Conservation (phyloP, 2,888 invertebrate species). For the Strigamia transsilvanica region DNA sequence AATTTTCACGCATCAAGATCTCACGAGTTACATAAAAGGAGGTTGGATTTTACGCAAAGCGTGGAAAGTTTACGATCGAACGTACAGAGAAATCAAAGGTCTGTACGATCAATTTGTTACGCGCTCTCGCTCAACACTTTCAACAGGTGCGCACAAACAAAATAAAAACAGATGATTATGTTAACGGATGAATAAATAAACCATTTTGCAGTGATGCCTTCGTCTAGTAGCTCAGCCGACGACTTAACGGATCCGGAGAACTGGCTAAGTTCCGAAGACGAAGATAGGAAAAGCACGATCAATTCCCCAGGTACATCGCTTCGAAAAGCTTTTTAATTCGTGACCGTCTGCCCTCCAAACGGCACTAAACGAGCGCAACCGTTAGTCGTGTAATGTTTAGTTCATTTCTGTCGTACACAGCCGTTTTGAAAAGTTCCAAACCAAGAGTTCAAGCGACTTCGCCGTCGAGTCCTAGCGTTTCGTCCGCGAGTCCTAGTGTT, state of each 20-base stretch:
- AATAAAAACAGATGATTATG: too few species aligned
- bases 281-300: not conserved
- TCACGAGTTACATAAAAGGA: conserved; percentile 71
- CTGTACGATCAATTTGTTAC: not conserved
- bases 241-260: not conserved
- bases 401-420: not conserved
- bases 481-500: too few species aligned
- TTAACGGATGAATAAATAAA: too few species aligned
- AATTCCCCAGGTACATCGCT: not conserved
- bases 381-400: too few species aligned
- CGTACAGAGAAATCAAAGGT: conserved; percentile 67
- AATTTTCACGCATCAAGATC: conserved; percentile 73
- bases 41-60: conserved; percentile 75
- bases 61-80: conserved; percentile 75
- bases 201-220: not conserved
- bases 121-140: too few species aligned
- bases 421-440: not conserved
- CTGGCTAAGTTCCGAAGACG: not conserved
- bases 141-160: not conserved
- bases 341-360: too few species aligned
- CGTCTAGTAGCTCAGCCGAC: not conserved
- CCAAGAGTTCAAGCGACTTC: not conserved
- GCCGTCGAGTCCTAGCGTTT: not conserved
- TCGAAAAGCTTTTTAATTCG: too few species aligned
- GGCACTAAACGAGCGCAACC: too few species aligned